Base-by-base conservation (phyloP, 37 sponge, comb jelly and placozoan genomes). In the Eunapius fragilis region DNA sequence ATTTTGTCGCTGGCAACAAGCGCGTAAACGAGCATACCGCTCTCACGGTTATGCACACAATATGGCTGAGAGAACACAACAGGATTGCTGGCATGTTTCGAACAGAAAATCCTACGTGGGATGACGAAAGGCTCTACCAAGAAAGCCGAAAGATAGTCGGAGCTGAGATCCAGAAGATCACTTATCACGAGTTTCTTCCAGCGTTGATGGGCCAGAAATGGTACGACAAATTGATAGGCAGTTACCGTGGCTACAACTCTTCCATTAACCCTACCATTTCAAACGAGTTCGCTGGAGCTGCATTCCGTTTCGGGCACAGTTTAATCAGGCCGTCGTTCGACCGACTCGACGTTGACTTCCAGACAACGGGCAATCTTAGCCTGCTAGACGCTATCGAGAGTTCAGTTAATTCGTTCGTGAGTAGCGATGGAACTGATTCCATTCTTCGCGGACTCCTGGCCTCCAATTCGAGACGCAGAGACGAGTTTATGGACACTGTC, bases 31-130 rank as follows among this genome's bases (percentile, higher is more conserved):
- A 95, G 76, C 98, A 97, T 25, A 68, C 87, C 19, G 82, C 75
- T 26, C 86, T 97, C 0, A 93, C 91, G 19, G 72, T 90, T 0
- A 90, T 97, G 93, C 98, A 98, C 80, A 98, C 97, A 25, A 72
- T 98, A 25, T 98, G 92, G 92, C 32, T 98, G 28, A 30, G 99
- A 72, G 96, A 98, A 41, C 99, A 98, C 86, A 98, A 98, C 74
- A 81, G 99, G 34, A 89, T 96, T 32, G 98, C 95, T 0, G 31
- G 23, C 11, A 37, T 11, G 37, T 71, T 98, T 13, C 38, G 35
- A 2, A 11, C 27, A 14, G 37, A 90, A 32, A 98, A 98, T 69
- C 87, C 87, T 2, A 23, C 25, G 2, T 92, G 91, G 93, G 68
- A 78, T 37, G 92, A 93, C 67, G 96, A 97, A 13, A 58, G 71